Conservation (phyloP, 2,797 vertebrate species). For the Muraenolepis orangiensis region DNA sequence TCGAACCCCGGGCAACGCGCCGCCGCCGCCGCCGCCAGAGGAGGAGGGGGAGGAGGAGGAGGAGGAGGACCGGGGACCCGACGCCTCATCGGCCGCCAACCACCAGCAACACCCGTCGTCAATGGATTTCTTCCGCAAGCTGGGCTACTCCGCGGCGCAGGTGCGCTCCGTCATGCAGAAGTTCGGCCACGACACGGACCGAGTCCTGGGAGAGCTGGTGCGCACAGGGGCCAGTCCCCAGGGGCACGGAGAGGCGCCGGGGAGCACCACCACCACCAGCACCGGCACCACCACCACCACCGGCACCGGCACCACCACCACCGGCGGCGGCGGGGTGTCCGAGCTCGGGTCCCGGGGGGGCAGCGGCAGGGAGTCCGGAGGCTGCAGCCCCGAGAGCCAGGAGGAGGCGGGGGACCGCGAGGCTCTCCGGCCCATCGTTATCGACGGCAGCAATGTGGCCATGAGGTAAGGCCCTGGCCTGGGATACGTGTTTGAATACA, state of each 20-base stretch:
- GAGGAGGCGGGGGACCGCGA: constrained; percentile 43
- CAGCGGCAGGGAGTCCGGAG: background rate
- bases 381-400: background rate
- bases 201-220: constrained; percentile 88
- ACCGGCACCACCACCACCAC: no score
- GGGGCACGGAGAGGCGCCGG: background rate
- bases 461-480: constrained; percentile 96
- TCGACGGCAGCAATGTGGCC: constrained; percentile 96
- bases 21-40: background rate
- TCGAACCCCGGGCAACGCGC: constrained; percentile 15
- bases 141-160: constrained; percentile 88
- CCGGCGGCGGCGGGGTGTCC: constrained; percentile 20
- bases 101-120: no score
- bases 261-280: background rate
- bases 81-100: no score
- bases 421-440: constrained; percentile 86
- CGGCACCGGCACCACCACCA: background rate
- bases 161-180: constrained; percentile 83
- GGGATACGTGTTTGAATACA: no score
- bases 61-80: no score
- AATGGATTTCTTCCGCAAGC: constrained; percentile 94
- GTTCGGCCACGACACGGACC: constrained; percentile 87
- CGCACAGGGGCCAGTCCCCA: constrained; percentile 43
- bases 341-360: constrained; percentile 69
- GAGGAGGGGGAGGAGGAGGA: no score